Evolutionary conservation across 1,140 invertebrate genomes (phyloP), one percentile per base, ranked within the genome.

Genomic region (Atta cephalotes): DNA sequence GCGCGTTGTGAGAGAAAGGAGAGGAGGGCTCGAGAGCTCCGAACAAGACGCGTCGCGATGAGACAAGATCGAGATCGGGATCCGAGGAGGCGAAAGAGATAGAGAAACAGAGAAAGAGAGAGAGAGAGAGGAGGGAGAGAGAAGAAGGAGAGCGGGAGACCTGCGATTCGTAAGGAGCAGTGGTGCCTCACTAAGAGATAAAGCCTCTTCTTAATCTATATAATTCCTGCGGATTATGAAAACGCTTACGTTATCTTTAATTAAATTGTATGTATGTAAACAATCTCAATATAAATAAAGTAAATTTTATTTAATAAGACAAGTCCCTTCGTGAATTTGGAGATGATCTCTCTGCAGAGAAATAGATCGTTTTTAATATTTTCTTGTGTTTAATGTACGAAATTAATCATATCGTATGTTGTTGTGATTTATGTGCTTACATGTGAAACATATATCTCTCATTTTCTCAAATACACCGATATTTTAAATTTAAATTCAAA

Each of bases 1-100:
- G 39, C 60, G 58, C 58, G 39, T 84, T 9, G 68, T 65, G 77
- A 86, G 87, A 85, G 87, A 88, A 88, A 88, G 88, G 71, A 89
- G 77, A 65, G 76, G 53, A 76, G 79, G 74, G 68, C 63, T 51
- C 51, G 85, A 77, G 77, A 56, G 60, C 49, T 31, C 66, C 85
- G 81, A 56, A 74, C 53, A 51, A 65, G 62, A 70, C 63, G 81
- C 72, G 86, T 85, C 71, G 82, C 60, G 82, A 78, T 85, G 82
- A 77, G 82, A 85, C 82, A 74, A 85, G 82, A 85, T 84, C 70
- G 70, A 35, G 80, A 74, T 74, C 80, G 80, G 56, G 66, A 72
- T 53, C 56, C 62, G 53, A 56, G n/a, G 80, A 56, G n/a, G 78
- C 81, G 66, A 72, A 77, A 53, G 63, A 63, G 85, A 74, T n/a